These are phyloP conservation scores for Octodonta nipae DNA, from an alignment of 2,888 invertebrate species.

Conservation along the genomic window DNA sequence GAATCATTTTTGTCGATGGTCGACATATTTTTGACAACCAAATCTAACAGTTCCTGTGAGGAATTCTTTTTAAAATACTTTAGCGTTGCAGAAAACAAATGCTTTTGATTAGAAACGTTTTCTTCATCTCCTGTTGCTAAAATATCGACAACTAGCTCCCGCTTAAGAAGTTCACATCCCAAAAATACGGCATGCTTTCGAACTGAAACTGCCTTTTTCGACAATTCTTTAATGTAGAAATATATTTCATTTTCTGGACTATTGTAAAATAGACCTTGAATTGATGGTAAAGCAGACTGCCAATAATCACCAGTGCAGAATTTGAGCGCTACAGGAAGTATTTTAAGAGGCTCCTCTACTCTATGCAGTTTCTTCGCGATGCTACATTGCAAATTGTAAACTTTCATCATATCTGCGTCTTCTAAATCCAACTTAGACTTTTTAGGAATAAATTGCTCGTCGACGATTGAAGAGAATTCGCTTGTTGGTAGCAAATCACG, in stretches of 20 bases:
- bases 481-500: slow-evolving; percentile 11
- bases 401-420: slow-evolving; percentile 10
- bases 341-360: slow-evolving; percentile 8
- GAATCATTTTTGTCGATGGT: slow-evolving; percentile 14
- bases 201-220: slow-evolving; percentile 14
- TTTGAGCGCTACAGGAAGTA: slow-evolving; percentile 12
- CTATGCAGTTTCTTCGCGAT: slow-evolving; percentile 9
- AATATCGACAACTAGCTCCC: slow-evolving; percentile 8
- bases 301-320: slow-evolving; percentile 18
- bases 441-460: slow-evolving; percentile 12
- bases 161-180: slow-evolving; percentile 12
- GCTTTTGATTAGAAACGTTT: slow-evolving; percentile 14
- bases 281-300: slow-evolving; percentile 11
- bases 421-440: slow-evolving; percentile 13
- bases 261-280: slow-evolving; percentile 16
- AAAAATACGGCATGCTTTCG: slow-evolving; percentile 18
- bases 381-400: slow-evolving; percentile 14
- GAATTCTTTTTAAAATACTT: slow-evolving; percentile 18
- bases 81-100: slow-evolving; percentile 13
- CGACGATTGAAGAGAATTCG: slow-evolving; percentile 12
- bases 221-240: slow-evolving; percentile 10
- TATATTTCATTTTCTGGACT: slow-evolving; percentile 13
- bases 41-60: slow-evolving; percentile 9
- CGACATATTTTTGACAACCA: slow-evolving; percentile 11
- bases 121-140: slow-evolving; percentile 7